These are phyloP conservation scores for Kuschelorhynchus macadamiae DNA, from an alignment of 2,888 invertebrate genomes.

Conservation along the genomic window DNA sequence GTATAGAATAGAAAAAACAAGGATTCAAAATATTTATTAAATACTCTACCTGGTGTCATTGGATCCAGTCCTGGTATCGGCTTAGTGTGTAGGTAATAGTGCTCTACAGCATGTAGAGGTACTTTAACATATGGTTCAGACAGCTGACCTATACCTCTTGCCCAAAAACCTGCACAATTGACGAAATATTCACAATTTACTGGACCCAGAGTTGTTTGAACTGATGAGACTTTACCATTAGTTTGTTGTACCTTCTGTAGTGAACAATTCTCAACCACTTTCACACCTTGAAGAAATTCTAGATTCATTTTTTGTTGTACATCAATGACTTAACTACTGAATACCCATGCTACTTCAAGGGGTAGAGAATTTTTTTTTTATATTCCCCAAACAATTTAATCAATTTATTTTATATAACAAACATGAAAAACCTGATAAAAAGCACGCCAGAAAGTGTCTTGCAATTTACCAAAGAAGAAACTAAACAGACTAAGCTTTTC, in stretches of 20 bases:
- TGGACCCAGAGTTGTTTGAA: slow-evolving; percentile 83
- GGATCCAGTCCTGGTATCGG: slow-evolving; percentile 82
- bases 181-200: slow-evolving; percentile 93
- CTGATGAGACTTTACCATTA: slow-evolving; percentile 78
- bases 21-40: too few species aligned
- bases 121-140: slow-evolving; percentile 90
- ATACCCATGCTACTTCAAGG: too few species aligned
- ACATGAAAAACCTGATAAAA: too few species aligned
- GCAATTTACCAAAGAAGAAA: too few species aligned
- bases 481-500: too few species aligned
- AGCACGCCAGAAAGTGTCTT: too few species aligned
- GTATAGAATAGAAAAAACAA: too few species aligned
- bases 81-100: slow-evolving; percentile 93
- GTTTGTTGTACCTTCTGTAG: slow-evolving; percentile 78
- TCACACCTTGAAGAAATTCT: slow-evolving; percentile 74
- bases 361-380: too few species aligned
- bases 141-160: slow-evolving; percentile 88
- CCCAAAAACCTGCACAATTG: slow-evolving; percentile 97
- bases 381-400: too few species aligned
- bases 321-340: too few species aligned
- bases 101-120: slow-evolving; percentile 93
- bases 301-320: background rate
- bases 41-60: slow-evolving; percentile 81
- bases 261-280: slow-evolving; percentile 84
- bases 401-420: too few species aligned